Evolutionary conservation across 2,797 vertebrate genomes (phyloP), one percentile per base, ranked within the genome.

Genomic region (Darevskia nairensis): DNA sequence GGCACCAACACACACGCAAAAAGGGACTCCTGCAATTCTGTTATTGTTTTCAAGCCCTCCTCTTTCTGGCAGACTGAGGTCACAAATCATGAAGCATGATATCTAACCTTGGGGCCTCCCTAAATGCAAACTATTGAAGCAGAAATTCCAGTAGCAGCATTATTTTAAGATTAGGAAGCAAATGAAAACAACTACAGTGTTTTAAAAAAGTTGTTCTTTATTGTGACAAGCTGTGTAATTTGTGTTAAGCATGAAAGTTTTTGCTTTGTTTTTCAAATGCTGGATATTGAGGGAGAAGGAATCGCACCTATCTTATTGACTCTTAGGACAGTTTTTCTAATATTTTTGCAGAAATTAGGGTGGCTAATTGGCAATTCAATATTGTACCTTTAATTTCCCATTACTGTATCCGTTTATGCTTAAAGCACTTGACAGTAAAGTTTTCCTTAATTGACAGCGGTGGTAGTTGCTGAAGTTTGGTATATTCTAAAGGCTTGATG

Each of bases 341-440:
- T 75, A 75, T 35, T 44, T 0, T 55, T 88, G 15, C 50, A 27
- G 0, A 0, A 0, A 0, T 72, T 44, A 39, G 84, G 81, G 13
- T 39, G 0, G 0, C 35, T 27, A 17, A 23, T 46, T 68, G 32
- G 59, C n/a, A 10, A 7, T 72, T 89, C 55, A 5, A 0, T 1
- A 0, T 0, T 0, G 86, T 59, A 77, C 85, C 9, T 44, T 76
- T 66, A 80, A 71, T 84, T 39, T 80, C 74, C 0, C 0, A 19
- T 9, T 10, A 3, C 5, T 39, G 0, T 0, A 75, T 39, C 32
- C 25, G 50, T 1, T 55, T 55, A 55, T 55, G 15, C 13, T 55
- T 55, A 55, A 55, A 55, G 50, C 13, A 55, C 50, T 55, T 55
- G 50, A 55, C 11, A 15, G 13, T 55, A 55, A 55, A 55, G 50